Evolutionary conservation across 2,113 vertebrate genomes (phyloP).

Genomic region (Oplegnathus fasciatus): DNA sequence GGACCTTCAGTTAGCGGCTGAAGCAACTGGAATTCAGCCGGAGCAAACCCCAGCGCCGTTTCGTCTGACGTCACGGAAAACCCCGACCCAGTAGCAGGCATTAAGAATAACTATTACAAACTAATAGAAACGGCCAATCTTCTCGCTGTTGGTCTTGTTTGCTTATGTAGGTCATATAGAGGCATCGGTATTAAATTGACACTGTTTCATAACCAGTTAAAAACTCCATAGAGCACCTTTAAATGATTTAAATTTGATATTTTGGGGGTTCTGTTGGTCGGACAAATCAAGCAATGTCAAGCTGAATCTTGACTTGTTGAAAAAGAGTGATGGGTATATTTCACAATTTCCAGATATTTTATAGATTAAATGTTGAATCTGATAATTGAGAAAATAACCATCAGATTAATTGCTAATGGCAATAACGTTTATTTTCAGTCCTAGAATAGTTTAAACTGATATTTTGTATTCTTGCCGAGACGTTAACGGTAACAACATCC

Average conservation of each 20-base stretch:
- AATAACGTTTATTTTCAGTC: not conserved
- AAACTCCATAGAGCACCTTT: too few species aligned
- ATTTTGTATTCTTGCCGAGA: not conserved
- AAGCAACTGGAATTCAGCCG: too few species aligned
- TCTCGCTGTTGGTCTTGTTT: too few species aligned
- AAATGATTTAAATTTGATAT: not conserved
- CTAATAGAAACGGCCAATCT: too few species aligned
- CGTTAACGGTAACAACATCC: not conserved
- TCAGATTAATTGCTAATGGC: not conserved
- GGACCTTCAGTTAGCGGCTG: too few species aligned
- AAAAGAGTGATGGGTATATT: not conserved
- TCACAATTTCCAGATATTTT: not conserved
- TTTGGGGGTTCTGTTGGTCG: not conserved
- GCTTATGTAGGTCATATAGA: too few species aligned
- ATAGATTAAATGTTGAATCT: not conserved
- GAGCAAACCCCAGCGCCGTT: too few species aligned
- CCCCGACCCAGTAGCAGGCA: too few species aligned
- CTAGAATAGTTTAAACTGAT: not conserved
- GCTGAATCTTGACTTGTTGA: not conserved
- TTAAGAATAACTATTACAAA: too few species aligned
- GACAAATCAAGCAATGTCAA: not conserved
- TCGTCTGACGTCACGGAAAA: too few species aligned
- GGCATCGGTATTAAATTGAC: too few species aligned
- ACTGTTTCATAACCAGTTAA: too few species aligned
- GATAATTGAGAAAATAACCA: not conserved